phyloP scores from a whole-genome alignment of 2,113 vertebrate species.

The Serinus canaria region DNA sequence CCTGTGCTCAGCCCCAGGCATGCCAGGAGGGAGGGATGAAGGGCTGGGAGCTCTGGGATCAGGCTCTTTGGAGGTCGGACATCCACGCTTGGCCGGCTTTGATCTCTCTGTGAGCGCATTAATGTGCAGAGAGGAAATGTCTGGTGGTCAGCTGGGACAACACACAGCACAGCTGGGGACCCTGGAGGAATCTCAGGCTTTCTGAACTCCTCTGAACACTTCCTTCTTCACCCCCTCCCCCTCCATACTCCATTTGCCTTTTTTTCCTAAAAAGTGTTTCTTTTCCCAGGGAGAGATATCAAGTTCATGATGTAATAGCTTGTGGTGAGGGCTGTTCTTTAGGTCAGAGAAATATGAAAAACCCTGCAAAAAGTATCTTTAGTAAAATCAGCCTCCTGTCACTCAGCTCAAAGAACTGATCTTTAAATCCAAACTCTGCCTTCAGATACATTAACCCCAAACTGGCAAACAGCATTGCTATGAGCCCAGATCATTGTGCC shows the following conservation, averaged over 20 bases:
- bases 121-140: conserved; percentile 28
- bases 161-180: conserved; percentile 46
- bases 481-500: background rate
- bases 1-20: accelerated
- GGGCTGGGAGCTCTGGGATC: background rate
- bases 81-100: background rate
- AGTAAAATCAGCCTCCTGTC: background rate
- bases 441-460: background rate
- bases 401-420: background rate
- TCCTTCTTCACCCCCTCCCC: background rate
- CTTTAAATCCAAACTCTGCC: background rate
- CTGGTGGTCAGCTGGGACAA: conserved; percentile 38
- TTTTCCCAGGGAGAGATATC: conserved; percentile 28
- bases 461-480: background rate
- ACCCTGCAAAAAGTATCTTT: background rate
- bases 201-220: background rate
- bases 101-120: background rate
- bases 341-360: background rate
- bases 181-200: conserved; percentile 31
- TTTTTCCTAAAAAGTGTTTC: conserved; percentile 25
- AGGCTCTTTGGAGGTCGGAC: background rate
- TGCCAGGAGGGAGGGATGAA: background rate
- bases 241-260: background rate
- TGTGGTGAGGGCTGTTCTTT: background rate
- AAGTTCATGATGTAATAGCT: background rate